Percentiles rank a stretch among this genome's conserved stretches.
These are phyloP conservation scores for Poeciliopsis turneri DNA, from an alignment of 2,797 vertebrate species.

Conservation along the genomic window DNA sequence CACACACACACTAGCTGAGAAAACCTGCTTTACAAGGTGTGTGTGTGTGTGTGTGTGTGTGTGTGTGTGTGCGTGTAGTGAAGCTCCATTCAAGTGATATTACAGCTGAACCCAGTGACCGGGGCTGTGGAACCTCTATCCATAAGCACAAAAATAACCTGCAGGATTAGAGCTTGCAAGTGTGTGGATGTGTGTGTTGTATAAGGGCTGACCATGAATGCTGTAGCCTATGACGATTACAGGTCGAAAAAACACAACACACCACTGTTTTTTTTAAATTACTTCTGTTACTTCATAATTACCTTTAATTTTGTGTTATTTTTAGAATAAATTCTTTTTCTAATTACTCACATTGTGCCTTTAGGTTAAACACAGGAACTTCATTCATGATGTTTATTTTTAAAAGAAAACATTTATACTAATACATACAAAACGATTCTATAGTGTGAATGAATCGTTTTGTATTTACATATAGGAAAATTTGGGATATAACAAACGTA, in stretches of 20 bases:
- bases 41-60: not conserved
- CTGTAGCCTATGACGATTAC: constrained; percentile 58
- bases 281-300: not conserved
- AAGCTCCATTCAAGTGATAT: constrained; percentile 47
- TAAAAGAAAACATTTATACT: not conserved
- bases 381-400: not conserved
- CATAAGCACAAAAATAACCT: constrained; percentile 41
- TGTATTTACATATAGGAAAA: not conserved
- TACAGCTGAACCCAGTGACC: constrained; percentile 44
- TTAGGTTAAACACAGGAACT: not conserved
- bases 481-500: not conserved
- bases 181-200: constrained; percentile 25
- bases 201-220: constrained; percentile 32
- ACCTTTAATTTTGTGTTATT: not conserved
- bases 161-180: constrained; percentile 56
- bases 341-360: not conserved
- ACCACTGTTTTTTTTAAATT: not conserved
- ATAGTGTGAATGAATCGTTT: not conserved
- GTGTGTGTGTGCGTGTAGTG: constrained; percentile 1
- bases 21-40: not conserved
- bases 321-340: not conserved
- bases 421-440: not conserved
- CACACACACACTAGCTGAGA: not conserved
- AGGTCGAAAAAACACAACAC: constrained; percentile 36
- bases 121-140: constrained; percentile 25